These are phyloP conservation scores for Epiperipatus broadwayi DNA, from an alignment of 2,888 invertebrate species.

Conservation along the genomic window DNA sequence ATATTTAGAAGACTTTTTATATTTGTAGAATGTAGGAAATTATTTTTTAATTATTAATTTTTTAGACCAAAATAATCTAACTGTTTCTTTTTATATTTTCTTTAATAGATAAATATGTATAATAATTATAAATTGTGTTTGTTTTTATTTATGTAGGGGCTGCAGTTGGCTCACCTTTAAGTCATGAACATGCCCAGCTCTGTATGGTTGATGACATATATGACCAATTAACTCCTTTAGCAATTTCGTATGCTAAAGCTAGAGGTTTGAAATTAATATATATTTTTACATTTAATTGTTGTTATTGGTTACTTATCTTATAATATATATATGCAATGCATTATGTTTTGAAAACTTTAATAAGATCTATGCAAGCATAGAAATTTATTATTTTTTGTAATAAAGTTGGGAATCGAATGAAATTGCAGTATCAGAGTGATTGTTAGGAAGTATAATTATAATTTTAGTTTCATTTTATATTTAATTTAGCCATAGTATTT, in stretches of 20 bases:
- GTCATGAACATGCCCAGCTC: conserved; percentile 52
- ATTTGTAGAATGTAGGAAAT: not conserved
- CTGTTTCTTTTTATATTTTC: not conserved
- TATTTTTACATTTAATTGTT: not conserved
- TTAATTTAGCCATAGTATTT: too few relatives aligned
- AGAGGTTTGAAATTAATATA: conserved; percentile 38
- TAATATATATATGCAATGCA: not conserved
- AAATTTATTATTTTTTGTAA: too few relatives aligned
- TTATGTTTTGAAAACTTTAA: too few relatives aligned
- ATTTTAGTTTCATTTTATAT: too few relatives aligned
- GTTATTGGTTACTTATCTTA: conserved; percentile 5
- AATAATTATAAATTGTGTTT: too few relatives aligned
- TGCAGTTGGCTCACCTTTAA: conserved; percentile 65
- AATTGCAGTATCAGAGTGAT: too few relatives aligned
- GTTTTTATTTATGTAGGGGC: conserved; percentile 38
- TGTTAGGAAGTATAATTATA: too few relatives aligned
- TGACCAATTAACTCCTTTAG: conserved; percentile 53
- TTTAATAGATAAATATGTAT: not conserved
- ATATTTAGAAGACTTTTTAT: too few relatives aligned
- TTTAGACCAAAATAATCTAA: conserved; percentile 1
- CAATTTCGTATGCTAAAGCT: conserved; percentile 81
- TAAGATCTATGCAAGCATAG: too few relatives aligned
- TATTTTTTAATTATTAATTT: not conserved
- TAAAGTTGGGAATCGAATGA: too few relatives aligned
- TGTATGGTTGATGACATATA: conserved; percentile 79